phyloP scores from a whole-genome alignment of 1,140 invertebrate species.

The Drosophila parabipectinata region DNA sequence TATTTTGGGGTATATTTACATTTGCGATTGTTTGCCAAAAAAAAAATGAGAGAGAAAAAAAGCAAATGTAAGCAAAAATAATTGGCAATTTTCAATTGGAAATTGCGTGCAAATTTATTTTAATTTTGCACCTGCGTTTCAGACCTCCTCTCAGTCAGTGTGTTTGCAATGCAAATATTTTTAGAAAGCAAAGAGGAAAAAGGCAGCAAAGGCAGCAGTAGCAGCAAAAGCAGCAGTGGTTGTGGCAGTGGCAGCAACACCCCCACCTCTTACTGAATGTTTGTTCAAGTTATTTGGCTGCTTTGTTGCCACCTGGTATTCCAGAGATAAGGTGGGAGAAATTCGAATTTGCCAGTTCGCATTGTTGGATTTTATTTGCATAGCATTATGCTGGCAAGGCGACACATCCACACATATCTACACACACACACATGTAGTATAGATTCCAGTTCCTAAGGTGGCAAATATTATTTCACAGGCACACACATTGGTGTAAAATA shows the following conservation, averaged over 20 bases:
- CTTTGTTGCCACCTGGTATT: slow-evolving; percentile 61
- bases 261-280: slow-evolving; percentile 22
- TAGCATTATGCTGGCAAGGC: slow-evolving; percentile 65
- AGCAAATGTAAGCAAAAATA: slow-evolving; percentile 61
- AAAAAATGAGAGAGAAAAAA: slow-evolving; percentile 7
- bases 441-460: slow-evolving; percentile 24
- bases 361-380: slow-evolving; percentile 68
- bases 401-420: slow-evolving; percentile 16
- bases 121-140: slow-evolving; percentile 63
- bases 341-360: slow-evolving; percentile 39
- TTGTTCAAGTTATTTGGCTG: slow-evolving; percentile 73
- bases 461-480: slow-evolving; percentile 45
- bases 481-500: slow-evolving; percentile 57
- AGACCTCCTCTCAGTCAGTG: slow-evolving; percentile 21
- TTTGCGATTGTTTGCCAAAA: slow-evolving; percentile 32
- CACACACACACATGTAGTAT: neutral
- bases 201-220: neutral
- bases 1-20: slow-evolving; percentile 17
- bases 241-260: neutral
- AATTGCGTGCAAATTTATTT: slow-evolving; percentile 83
- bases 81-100: slow-evolving; percentile 74
- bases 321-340: slow-evolving; percentile 14
- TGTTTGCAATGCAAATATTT: slow-evolving; percentile 77
- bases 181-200: slow-evolving; percentile 59
- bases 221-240: neutral